A percentile compares a stretch with the other conserved stretches of the same genome.
Conservation (phyloP, 2,797 vertebrate genomes). For the Peromyscus eremicus region DNA sequence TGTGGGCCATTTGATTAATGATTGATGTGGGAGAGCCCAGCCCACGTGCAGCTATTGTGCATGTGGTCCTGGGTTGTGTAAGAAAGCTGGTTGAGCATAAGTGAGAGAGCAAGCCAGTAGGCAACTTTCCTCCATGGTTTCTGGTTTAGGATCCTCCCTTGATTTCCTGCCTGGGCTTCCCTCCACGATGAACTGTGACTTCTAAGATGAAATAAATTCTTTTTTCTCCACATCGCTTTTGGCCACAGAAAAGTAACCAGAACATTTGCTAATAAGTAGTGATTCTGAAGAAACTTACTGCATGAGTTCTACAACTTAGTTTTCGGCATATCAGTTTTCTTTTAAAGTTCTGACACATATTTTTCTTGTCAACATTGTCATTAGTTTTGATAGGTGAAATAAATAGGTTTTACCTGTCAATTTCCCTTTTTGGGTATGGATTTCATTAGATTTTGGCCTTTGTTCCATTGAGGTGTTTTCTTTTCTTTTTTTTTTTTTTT, state of each 20-base stretch:
- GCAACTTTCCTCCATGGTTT: not conserved
- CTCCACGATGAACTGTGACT: not conserved
- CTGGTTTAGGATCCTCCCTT: not conserved
- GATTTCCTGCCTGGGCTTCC: not conserved
- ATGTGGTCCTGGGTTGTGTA: not conserved
- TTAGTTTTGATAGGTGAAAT: conserved; percentile 50
- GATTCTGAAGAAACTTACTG: not conserved
- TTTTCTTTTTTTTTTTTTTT: not conserved
- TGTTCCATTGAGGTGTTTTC: conserved; percentile 28
- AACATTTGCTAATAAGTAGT: not conserved
- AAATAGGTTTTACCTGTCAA: conserved; percentile 61
- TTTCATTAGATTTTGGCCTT: conserved; percentile 39
- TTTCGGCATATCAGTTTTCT: conserved; percentile 6
- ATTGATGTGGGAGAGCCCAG: not conserved
- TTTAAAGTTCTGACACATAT: conserved; percentile 27
- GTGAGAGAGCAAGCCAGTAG: not conserved
- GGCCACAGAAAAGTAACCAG: not conserved
- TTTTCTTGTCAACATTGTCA: conserved; percentile 56
- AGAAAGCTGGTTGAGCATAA: not conserved
- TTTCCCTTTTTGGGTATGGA: conserved; percentile 49
- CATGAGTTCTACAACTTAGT: conserved; percentile 34
- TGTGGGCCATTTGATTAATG: not conserved
- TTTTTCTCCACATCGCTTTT: not conserved
- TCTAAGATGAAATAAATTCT: not conserved
- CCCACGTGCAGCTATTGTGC: not conserved